These are phyloP conservation scores for Dysdera silvatica DNA, from an alignment of 1,140 invertebrate species.

Conservation along the genomic window DNA sequence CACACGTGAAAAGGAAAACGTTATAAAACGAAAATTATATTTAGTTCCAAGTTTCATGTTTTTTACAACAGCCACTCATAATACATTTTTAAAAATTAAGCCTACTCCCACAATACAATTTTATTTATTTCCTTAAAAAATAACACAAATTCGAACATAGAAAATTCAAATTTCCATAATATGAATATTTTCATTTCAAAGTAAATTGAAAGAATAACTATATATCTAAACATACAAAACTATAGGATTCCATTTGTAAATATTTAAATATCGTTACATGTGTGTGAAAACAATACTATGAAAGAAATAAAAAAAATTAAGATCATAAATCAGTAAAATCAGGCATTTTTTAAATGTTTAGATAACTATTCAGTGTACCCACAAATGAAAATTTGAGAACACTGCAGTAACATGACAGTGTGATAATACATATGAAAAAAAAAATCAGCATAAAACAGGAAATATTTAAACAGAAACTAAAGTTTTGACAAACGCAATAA, in stretches of 20 bases:
- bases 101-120: no score
- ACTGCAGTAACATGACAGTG: background rate
- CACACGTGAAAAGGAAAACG: background rate
- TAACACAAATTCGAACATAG: background rate
- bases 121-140: background rate
- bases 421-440: no score
- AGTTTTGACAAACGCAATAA: slow-evolving; percentile 25
- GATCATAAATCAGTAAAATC: slow-evolving; percentile 1
- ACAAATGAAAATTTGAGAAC: no score
- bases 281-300: background rate
- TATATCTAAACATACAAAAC: background rate
- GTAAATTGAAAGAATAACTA: background rate
- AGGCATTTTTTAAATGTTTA: background rate
- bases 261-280: no score
- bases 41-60: background rate
- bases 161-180: background rate
- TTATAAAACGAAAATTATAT: background rate
- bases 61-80: background rate
- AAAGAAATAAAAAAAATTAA: background rate
- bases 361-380: no score
- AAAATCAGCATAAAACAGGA: background rate
- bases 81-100: background rate
- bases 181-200: background rate
- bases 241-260: no score
- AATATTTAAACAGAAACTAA: background rate